These are phyloP conservation scores for Hydraecia micacea DNA, from an alignment of 2,888 invertebrate genomes.

Conservation along the genomic window DNA sequence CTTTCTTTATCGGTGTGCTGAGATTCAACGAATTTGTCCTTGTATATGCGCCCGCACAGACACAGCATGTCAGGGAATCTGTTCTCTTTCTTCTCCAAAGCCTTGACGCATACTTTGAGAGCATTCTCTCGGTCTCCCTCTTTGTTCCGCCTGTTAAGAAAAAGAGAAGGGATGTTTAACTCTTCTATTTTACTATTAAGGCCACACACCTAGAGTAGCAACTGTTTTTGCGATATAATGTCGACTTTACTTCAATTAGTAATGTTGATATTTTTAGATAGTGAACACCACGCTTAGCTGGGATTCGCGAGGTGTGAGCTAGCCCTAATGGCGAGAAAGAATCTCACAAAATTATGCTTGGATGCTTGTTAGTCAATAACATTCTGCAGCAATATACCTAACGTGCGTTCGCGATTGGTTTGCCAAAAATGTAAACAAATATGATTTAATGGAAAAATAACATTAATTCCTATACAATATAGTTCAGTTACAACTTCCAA, in stretches of 20 bases:
- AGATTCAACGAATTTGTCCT: slow-evolving; percentile 99
- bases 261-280: not conserved
- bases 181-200: not conserved
- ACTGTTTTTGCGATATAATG: not conserved
- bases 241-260: not conserved
- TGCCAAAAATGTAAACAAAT: too few species aligned
- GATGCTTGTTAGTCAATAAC: not conserved
- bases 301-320: not conserved
- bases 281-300: not conserved
- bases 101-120: slow-evolving; percentile 96
- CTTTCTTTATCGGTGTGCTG: slow-evolving; percentile 96
- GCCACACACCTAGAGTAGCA: not conserved
- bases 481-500: too few species aligned
- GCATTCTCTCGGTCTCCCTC: slow-evolving; percentile 98
- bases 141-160: slow-evolving; percentile 93
- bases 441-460: too few species aligned
- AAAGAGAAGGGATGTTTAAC: not conserved
- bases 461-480: too few species aligned
- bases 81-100: slow-evolving; percentile 97
- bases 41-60: slow-evolving; percentile 99
- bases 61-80: slow-evolving; percentile 99
- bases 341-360: not conserved
- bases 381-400: not conserved
- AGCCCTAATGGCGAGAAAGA: not conserved
- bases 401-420: too few species aligned